Evolutionary conservation across 1,140 invertebrate genomes (phyloP), one percentile per base, ranked within the genome.

Genomic region (Bombyx mandarina): DNA sequence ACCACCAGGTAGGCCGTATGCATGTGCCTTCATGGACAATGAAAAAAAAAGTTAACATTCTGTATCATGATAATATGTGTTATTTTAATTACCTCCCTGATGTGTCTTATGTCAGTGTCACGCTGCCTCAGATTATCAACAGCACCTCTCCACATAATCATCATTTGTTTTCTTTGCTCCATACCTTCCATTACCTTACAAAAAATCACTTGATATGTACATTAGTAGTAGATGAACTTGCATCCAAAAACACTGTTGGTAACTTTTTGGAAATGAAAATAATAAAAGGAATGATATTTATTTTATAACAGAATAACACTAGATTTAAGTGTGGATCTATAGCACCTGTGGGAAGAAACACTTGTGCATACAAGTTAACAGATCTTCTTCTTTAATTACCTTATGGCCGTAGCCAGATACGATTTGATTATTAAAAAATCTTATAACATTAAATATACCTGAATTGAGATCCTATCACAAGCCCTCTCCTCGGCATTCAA

Each of bases 61-160:
- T 35, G 26, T 18, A 0, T n/a, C n/a, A n/a, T n/a, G n/a, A n/a
- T 18, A 18, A 35, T 35, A 35, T 35, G 26, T 35, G 26, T 35
- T 5, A 35, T 35, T 35, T 35, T 35, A 35, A 3, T 35, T 35
- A 35, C 88, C 72, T 88, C 79, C 71, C 88, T 85, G n/a, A 86
- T 81, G 43, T 86, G 78, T 47, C 78, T 68, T 5, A 90, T 90
- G 18, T 89, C 89, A 4, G 73, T 81, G 53, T 91, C 89, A n/a
- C 89, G 73, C 58, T 90, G 89, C 10, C 89, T 71, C 47, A 91
- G 59, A 62, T 90, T 89, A 61, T 90, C 89, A 0, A 90, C 86
- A 7, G 89, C 81, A 53, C 77, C 79, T 12, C 89, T 80, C 90
- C 90, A 91, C 71, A 85, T 88, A 1, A 57, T 58, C 76, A 88